Base-by-base conservation (phyloP, 1,140 invertebrate genomes). In the Euglossa dilemma region DNA sequence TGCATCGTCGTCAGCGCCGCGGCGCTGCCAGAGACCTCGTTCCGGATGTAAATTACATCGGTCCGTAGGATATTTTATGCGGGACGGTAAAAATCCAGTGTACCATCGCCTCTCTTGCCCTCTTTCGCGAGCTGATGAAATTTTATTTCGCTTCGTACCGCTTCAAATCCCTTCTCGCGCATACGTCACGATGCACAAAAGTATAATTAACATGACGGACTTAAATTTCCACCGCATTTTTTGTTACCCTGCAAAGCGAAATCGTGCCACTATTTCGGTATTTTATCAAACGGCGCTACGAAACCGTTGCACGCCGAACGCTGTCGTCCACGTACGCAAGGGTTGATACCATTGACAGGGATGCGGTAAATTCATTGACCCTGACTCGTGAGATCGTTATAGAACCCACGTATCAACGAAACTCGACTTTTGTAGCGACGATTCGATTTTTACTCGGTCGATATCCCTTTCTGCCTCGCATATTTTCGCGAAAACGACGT, bases 21-120 rank as follows among this genome's bases (percentile, higher is more conserved):
- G 18, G 20, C 67, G 54, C 64, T 57, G 36, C 25, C 23, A 6
- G 59, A 28, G 36, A 28, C 20, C 59, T 74, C 23, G 69, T 80
- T 47, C 20, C 8, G 28, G 59, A 80, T 80, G 79, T 54, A 74
- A 80, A 74, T 74, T 80, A 54, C 50, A 56, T 36, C n/a, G 16
- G 57, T 64, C 59, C 36, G 47, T 3, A 28, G 59, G 12, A 64
- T 80, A 47, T 45, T 74, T 74, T 80, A 74, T 45, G 36, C 71
- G 14, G 7, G 9, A 56, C 23, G 20, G 28, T 74, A 74, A 74
- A n/a, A 80, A 74, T 56, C 45, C 47, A 64, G 23, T 3, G 6
- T 52, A 36, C 6, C 25, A 9, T 64, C 47, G 50, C 54, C 59
- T 54, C 36, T 4, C 56, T 54, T 63, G 28, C 36, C 14, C 28